Evolutionary conservation across 2,888 invertebrate species (phyloP), one percentile per base, ranked within the genome.

Genomic region (Schizotus pectinicornis): DNA sequence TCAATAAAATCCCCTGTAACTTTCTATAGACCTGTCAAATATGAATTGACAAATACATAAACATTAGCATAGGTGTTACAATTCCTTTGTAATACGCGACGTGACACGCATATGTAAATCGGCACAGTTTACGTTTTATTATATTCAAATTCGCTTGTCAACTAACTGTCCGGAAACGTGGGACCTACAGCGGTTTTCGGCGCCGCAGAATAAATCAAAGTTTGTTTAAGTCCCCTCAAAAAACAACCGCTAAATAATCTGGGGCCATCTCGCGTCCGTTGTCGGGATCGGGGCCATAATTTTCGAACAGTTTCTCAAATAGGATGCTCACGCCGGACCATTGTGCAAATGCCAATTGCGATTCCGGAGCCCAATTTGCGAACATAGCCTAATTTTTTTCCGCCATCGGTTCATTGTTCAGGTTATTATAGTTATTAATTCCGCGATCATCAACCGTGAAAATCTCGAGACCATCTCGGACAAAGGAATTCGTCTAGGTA

Each of bases 51-150:
- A 63, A 63, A 67, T 64, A 61, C 63, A 63, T 53, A 59, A 62
- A 56, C 58, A 65, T 56, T 53, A 56, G 51, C 53, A 60, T 47
- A 69, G 66, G 69, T 69, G 67, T 65, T 69, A 64, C 61, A 65
- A 50, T 64, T 65, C 62, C 65, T 63, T 69, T 69, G 67, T 69
- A 51, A 53, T 47, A 61, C 51, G 58, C 53, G 60, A 63, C 67
- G 61, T 63, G 67, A 63, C 64, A 56, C 57, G 67, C 58, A 60
- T 67, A 67, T 67, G 67, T 56, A 67, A 68, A 67, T 68, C 36
- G 38, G 38, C 39, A 30, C 37, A 49, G 48, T 59, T 63, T 60
- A 63, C 64, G 59, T 67, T 65, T 65, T 63, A 68, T 67, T 68
- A 67, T 66, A 67, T 68, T 68, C 66, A 59, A 62, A 65, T 67